Evolutionary conservation across 1,140 invertebrate genomes (phyloP), one percentile per base, ranked within the genome.

Genomic region (Scylla paramamosain): DNA sequence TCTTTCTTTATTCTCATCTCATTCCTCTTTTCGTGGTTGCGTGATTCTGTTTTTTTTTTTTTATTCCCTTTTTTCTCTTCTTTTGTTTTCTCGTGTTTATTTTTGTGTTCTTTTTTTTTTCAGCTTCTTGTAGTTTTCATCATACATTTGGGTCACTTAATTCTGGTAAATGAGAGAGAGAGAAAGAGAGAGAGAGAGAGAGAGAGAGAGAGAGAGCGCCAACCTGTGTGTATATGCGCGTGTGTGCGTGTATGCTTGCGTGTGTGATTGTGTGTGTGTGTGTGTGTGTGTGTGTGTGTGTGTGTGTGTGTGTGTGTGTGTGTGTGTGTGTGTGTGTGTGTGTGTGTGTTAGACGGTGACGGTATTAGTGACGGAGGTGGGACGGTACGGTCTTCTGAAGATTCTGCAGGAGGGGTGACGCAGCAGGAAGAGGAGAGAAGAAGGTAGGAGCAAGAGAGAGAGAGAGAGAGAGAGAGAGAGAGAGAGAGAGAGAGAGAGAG

Each of bases 171-270:
- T 59, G 16, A 0, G 16, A 48, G 46, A 48, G 46, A 48, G 46
- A 48, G 46, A 14, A 48, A n/a, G n/a, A n/a, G n/a, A n/a, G n/a
- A n/a, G n/a, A n/a, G n/a, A n/a, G n/a, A n/a, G n/a, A n/a, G n/a
- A n/a, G n/a, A n/a, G n/a, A n/a, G n/a, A n/a, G n/a, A n/a, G n/a
- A n/a, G n/a, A n/a, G n/a, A n/a, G n/a, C n/a, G n/a, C n/a, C n/a
- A n/a, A n/a, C 20, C 4, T 89, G 87, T 89, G 87, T 89, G 87
- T 89, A 39, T 89, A 39, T 45, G 39, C 12, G 87, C 46, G 32
- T 46, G 87, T 89, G 87, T 89, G 39, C 46, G 45, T 89, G 87
- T 46, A 12, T 20, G 45, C 25, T 0, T 89, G 45, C 46, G 39
- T 89, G 20, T 89, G 87, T 89, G 32, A 14, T 0, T 45, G 86